Base-by-base conservation (phyloP, 2,797 vertebrate species). In the Phataginus tricuspis region DNA sequence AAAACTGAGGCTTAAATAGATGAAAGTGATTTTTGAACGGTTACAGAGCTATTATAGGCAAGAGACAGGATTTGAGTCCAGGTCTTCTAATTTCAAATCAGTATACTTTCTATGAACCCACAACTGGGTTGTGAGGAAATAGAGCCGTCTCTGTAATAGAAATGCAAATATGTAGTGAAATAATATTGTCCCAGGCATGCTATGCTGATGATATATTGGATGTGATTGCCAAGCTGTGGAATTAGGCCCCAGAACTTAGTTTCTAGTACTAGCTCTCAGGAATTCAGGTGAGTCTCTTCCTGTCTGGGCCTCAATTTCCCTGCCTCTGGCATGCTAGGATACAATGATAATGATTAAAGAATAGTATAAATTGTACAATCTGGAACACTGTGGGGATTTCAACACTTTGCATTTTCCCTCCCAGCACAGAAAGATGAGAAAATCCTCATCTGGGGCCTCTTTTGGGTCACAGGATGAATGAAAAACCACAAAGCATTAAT, bases 21-120 rank as follows among this genome's bases (percentile, higher is more conserved):
- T 85, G 9, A 96, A 95, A 92, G 72, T 94, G 42, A 89, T 75
- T 95, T 94, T 64, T 82, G 63, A 96, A 90, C 88, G n/a, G 4
- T 55, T 61, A 88, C 34, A 31, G 34, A 59, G 18, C 29, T 72
- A 66, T 75, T 57, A 90, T 4, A 95, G 45, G 23, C 8, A 91
- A 91, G 13, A 91, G 2, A 83, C 29, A 29, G 13, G 31, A 79
- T 91, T 84, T 96, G 49, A 90, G 84, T 71, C 37, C 64, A 86
- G 53, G 45, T 71, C 37, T 86, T 83, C 34, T 64, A 72, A 82
- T 27, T 78, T 94, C 10, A 49, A 72, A 31, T 85, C 10, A 72
- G 51, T 78, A 49, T 96, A 21, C 34, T 96, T 96, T 90, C 23
- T 86, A 72, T 84, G 31, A 63, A 92, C n/a, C 16, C 31, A 88